A percentile compares a stretch with the other conserved stretches of the same genome.
phyloP scores from a whole-genome alignment of 2,113 vertebrate species.

The Macquaria ambigua region DNA sequence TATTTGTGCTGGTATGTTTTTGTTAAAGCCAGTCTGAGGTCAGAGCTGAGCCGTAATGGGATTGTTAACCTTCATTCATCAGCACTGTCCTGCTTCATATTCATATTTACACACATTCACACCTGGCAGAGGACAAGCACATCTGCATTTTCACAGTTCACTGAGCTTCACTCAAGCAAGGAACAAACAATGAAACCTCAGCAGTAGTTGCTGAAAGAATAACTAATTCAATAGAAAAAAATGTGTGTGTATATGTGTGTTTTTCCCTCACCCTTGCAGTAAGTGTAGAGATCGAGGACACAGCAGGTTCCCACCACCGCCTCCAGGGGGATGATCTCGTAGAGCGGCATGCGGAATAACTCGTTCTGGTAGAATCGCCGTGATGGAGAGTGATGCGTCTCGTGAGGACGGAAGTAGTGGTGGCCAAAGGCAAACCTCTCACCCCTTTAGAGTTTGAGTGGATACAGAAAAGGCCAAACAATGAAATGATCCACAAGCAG shows the following conservation, averaged over 20 bases:
- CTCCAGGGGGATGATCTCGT: constrained; percentile 98
- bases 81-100: neutral
- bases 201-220: neutral
- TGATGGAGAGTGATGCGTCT: constrained; percentile 97
- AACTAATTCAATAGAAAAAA: neutral
- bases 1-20: neutral
- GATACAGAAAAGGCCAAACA: neutral
- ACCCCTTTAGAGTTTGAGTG: constrained; percentile 82
- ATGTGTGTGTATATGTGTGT: neutral
- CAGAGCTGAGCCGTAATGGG: neutral
- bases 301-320: constrained; percentile 97
- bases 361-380: constrained; percentile 98
- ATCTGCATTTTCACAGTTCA: neutral
- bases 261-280: constrained; percentile 92
- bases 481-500: neutral
- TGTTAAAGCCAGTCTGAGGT: neutral
- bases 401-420: constrained; percentile 98
- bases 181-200: neutral
- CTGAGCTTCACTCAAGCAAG: neutral
- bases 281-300: constrained; percentile 97
- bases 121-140: neutral
- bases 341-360: constrained; percentile 95
- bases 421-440: constrained; percentile 98
- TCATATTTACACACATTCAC: constrained; percentile 1
- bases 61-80: neutral